A percentile compares a stretch with the other conserved stretches of the same genome.
Evolutionary conservation across 2,797 vertebrate species (phyloP).

Genomic region (Etheostoma perlongum): DNA sequence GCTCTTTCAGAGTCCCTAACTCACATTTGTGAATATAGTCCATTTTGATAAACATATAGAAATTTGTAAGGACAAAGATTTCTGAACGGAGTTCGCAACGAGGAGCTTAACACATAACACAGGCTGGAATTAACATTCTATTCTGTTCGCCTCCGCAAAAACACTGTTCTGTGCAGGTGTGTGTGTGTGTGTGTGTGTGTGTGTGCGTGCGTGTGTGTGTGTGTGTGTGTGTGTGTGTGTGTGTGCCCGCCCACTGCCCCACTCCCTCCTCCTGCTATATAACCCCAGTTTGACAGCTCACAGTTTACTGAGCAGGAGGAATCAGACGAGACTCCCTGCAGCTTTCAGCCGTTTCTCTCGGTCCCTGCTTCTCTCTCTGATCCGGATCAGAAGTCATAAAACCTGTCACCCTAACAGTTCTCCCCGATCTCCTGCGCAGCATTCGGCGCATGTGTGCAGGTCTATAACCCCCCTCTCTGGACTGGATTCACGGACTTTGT

Average conservation of each 20-base stretch:
- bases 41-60: too few species aligned
- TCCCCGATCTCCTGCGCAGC: too few species aligned
- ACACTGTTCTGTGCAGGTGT: neutral
- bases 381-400: neutral
- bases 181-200: conserved; percentile 1
- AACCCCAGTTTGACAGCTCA: conserved; percentile 62
- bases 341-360: neutral
- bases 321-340: conserved; percentile 3
- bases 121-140: too few species aligned
- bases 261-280: conserved; percentile 51
- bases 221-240: neutral
- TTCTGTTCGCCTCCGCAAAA: too few species aligned
- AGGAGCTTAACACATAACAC: too few species aligned
- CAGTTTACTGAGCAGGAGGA: conserved; percentile 60
- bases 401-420: too few species aligned
- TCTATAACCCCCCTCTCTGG: conserved; percentile 53
- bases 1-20: too few species aligned
- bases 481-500: conserved; percentile 92
- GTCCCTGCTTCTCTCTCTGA: neutral
- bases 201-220: conserved; percentile 5
- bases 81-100: too few species aligned
- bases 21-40: too few species aligned
- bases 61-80: too few species aligned
- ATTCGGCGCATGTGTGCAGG: conserved; percentile 4
- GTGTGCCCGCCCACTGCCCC: conserved; percentile 32